Percentiles rank a stretch among this genome's conserved stretches.
Conservation (phyloP, 2,797 vertebrate species). For the Macrochelys suwanniensis region DNA sequence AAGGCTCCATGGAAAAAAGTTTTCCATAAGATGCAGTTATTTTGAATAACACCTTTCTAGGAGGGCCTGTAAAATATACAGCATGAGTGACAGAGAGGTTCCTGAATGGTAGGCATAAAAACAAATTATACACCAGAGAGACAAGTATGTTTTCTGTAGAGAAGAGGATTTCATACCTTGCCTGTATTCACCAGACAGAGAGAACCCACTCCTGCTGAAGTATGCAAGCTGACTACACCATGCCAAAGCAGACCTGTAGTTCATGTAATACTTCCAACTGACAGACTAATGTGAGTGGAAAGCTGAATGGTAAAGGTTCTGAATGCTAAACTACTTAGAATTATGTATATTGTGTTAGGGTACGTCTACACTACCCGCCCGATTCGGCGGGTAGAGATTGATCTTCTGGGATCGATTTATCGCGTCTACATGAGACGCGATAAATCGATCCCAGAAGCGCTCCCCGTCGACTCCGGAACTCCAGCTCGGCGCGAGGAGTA, state of each 20-base stretch:
- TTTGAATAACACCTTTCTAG: neutral
- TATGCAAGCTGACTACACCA: neutral
- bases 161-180: neutral
- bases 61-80: neutral
- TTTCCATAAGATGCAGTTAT: neutral
- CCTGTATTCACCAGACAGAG: neutral
- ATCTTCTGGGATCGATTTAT: too few species aligned
- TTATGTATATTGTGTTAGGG: neutral
- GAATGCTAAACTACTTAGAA: neutral
- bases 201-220: neutral
- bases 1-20: neutral
- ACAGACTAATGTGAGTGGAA: neutral
- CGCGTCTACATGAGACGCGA: too few species aligned
- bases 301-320: neutral
- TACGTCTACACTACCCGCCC: too few species aligned
- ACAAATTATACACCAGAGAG: slow-evolving; percentile 28
- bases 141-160: neutral
- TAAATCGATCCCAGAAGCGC: too few species aligned
- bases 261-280: neutral
- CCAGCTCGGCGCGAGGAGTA: too few species aligned
- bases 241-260: slow-evolving; percentile 7
- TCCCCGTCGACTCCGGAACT: too few species aligned
- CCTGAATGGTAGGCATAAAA: neutral
- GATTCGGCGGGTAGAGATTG: too few species aligned
- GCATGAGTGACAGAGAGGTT: neutral